Conservation (phyloP, 2,113 vertebrate species). For the Garra rufa region DNA sequence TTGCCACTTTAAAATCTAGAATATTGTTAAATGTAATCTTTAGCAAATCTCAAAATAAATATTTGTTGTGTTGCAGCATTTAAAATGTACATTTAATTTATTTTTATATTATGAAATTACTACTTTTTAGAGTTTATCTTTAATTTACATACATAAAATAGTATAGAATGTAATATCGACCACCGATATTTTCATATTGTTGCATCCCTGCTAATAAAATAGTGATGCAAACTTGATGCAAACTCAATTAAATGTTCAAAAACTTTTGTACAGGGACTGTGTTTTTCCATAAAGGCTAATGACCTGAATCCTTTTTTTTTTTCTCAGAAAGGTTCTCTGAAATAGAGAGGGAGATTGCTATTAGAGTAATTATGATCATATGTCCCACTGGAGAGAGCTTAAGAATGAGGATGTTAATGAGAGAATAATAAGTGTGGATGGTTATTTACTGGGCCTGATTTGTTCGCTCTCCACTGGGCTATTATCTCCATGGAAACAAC, state of each 20-base stretch:
- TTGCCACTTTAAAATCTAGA: not conserved
- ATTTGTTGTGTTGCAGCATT: not conserved
- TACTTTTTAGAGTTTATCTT: not conserved
- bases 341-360: not conserved
- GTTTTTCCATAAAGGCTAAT: not conserved
- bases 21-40: not conserved
- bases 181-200: not conserved
- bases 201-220: not conserved
- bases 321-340: constrained; percentile 4
- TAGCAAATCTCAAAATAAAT: not conserved
- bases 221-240: not conserved
- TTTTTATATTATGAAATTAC: not conserved
- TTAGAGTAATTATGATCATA: not conserved
- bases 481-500: constrained; percentile 16
- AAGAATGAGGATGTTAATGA: constrained; percentile 63
- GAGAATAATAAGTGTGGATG: constrained; percentile 49
- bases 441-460: constrained; percentile 53
- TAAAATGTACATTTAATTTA: not conserved
- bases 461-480: not conserved
- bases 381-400: constrained; percentile 43
- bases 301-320: not conserved
- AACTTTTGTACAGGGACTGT: not conserved
- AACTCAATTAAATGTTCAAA: not conserved
- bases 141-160: not conserved
- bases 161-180: not conserved